Evolutionary conservation across 2,797 vertebrate species (phyloP), one percentile per base, ranked within the genome.

Genomic region (Psittacula derbiana): DNA sequence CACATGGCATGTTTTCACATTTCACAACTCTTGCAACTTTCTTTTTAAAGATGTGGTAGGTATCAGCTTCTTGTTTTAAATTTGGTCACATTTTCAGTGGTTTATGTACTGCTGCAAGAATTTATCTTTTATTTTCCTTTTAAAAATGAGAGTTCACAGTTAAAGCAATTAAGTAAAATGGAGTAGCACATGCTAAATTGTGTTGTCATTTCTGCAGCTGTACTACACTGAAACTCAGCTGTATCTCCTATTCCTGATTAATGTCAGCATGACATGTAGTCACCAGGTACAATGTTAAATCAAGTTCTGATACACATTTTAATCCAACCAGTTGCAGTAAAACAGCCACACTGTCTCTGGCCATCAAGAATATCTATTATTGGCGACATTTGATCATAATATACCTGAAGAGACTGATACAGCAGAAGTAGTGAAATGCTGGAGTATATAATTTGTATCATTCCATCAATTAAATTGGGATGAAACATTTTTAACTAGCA

Each of bases 1-100:
- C 17, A 20, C 0, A 0, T 7, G n/a, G 8, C 15, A 53, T 1
- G 3, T 52, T 73, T 76, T 80, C 64, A 62, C 8, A 7, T 49
- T 82, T 86, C 41, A 43, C 15, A 74, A 24, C 28, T 44, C 65
- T n/a, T n/a, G 24, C 6, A 78, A 38, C 16, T 52, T 84, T 92
- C 15, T 70, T 83, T 79, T 28, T 61, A 47, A 84, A 52, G 11
- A 49, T 0, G 0, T 6, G 67, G 44, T 3, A 81, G 21, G 16
- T 18, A 89, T 69, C 58, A 62, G 7, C 18, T 43, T 43, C 43
- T 55, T 53, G 12, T 60, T 95, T 84, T 43, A 75, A 80, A 74
- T 6, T 62, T 11, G 5, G 14, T 41, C 57, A 21, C 4, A n/a
- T 75, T 87, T 84, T 83, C 71, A 49, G 33, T 50, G 18, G 18